Evolutionary conservation across 2,888 invertebrate species (phyloP), one percentile per base, ranked within the genome.

Genomic region (Leistus spinibarbis): DNA sequence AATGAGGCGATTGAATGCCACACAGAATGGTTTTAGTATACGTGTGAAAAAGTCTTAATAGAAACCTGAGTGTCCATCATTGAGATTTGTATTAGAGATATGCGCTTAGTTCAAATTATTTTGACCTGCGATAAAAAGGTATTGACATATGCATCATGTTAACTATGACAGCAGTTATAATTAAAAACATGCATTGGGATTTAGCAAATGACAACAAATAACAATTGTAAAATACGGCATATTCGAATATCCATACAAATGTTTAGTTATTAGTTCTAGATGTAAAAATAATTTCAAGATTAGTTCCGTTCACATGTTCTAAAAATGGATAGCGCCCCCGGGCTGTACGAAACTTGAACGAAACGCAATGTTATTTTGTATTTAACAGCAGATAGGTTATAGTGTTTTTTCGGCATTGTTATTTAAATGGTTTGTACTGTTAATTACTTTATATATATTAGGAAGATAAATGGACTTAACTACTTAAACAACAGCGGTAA

Each of bases 391-490:
- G 7, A 5, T 40, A 40, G 7, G 40, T 40, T 40, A 40, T 40
- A 13, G 13, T 40, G 40, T 40, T 40, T 40, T 40, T 40, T 5
- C 13, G 27, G 40, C 40, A 40, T 13, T 7, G 40, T 40, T 10
- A 40, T 40, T 10, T 40, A 13, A 13, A 40, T 64, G 54, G 23
- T 65, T 71, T 64, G 64, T 65, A 64, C 64, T 65, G 71, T 71
- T 71, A 71, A 71, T 71, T 71, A 70, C 70, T 63, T 70, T 63
- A 60, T 63, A 70, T 63, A 70, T 70, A 71, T 71, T 71, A 65
- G 71, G 65, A 71, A 71, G 71, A 71, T 71, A 71, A 71, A 71
- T 71, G 64, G 65, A 54, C 70, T 54, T 54, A 71, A 71, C 71
- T 71, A 71, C 63, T 65, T 71, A 56, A 71, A 71, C 71, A 71